These are phyloP conservation scores for Axea sp. DNA, from an alignment of 2,888 invertebrate species.

Conservation along the genomic window DNA sequence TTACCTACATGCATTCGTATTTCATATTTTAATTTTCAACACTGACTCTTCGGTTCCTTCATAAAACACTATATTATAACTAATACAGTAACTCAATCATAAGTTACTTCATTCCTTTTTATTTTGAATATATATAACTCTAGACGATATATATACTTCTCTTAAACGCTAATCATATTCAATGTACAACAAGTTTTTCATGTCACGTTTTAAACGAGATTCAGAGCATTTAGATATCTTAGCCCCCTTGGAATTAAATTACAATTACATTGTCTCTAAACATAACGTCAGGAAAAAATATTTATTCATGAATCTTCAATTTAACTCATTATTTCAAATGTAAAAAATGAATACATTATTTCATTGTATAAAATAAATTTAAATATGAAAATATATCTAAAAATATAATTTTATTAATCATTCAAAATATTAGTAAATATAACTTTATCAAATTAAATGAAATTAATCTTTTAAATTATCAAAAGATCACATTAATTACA, in stretches of 20 bases:
- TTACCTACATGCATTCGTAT: constrained; percentile 19
- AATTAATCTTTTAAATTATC: neutral
- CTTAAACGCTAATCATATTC: constrained; percentile 33
- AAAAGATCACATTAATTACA: constrained; percentile 5
- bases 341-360: too few species aligned
- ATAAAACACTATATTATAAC: constrained; percentile 40
- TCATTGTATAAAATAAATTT: constrained; percentile 13
- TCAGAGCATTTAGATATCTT: constrained; percentile 31
- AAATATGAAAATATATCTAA: constrained; percentile 28
- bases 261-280: constrained; percentile 25
- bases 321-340: too few species aligned
- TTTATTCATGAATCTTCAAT: too few species aligned
- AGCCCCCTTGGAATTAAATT: constrained; percentile 10
- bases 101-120: constrained; percentile 26
- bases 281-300: too few species aligned
- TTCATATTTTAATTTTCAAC: constrained; percentile 35
- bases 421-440: too few species aligned
- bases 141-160: constrained; percentile 33
- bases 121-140: constrained; percentile 15
- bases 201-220: constrained; percentile 31
- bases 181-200: constrained; percentile 44
- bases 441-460: too few species aligned
- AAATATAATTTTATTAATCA: constrained; percentile 4
- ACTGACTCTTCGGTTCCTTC: constrained; percentile 15
- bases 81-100: constrained; percentile 23